Percentiles rank a stretch among this genome's conserved stretches.
phyloP scores from a whole-genome alignment of 2,888 invertebrate genomes.

The Brenthis daphne region DNA sequence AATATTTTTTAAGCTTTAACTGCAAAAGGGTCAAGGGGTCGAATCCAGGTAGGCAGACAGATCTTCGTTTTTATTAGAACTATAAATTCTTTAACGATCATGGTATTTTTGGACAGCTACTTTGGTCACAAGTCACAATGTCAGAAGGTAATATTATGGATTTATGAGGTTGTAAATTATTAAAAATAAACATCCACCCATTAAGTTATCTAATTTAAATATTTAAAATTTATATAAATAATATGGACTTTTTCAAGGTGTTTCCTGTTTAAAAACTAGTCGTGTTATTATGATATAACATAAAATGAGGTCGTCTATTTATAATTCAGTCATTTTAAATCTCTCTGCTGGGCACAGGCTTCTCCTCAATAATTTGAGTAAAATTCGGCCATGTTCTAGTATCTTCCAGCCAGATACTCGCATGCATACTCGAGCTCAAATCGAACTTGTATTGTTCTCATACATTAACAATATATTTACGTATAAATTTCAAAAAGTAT shows the following conservation, averaged over 20 bases:
- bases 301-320: too few relatives aligned
- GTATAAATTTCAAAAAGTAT: background rate
- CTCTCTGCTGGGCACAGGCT: too few relatives aligned
- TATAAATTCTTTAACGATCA: conserved; percentile 2
- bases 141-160: conserved; percentile 8
- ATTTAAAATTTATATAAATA: background rate
- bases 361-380: too few relatives aligned
- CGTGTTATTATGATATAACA: background rate
- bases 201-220: conserved; percentile 4
- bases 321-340: too few relatives aligned
- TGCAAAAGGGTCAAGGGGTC: background rate
- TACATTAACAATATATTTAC: too few relatives aligned
- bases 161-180: background rate
- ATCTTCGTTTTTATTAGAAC: background rate
- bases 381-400: too few relatives aligned
- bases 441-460: too few relatives aligned
- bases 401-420: too few relatives aligned
- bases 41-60: background rate
- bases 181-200: background rate
- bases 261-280: background rate
- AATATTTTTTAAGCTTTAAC: background rate
- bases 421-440: too few relatives aligned
- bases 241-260: background rate
- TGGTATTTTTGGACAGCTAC: background rate
- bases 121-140: conserved; percentile 19